Conservation (phyloP, 2,888 invertebrate species). For the Latrodectus elegans region DNA sequence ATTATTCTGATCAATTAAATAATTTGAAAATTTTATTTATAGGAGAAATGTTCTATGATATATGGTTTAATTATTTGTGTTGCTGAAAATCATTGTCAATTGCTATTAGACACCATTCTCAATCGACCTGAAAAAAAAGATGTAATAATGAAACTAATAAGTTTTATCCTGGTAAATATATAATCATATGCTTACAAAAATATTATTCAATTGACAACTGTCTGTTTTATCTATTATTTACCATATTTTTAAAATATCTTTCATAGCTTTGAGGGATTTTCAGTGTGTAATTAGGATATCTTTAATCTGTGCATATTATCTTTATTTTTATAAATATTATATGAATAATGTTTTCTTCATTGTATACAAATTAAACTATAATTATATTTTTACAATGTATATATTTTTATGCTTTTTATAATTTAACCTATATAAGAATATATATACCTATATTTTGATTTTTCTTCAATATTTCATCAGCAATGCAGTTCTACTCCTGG, state of each 20-base stretch:
- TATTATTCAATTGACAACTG: background rate
- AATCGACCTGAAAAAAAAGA: slow-evolving; percentile 78
- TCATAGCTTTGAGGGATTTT: too few species aligned
- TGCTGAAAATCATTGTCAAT: slow-evolving; percentile 82
- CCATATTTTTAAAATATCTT: background rate
- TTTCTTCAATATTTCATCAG: slow-evolving; percentile 71
- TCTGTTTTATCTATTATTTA: background rate
- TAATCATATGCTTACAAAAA: background rate
- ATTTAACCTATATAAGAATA: background rate
- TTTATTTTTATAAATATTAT: background rate
- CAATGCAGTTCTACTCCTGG: slow-evolving; percentile 88
- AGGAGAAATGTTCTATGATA: slow-evolving; percentile 79
- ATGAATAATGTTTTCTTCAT: background rate
- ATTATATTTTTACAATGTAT: background rate
- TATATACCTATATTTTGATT: background rate
- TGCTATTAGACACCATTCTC: slow-evolving; percentile 78
- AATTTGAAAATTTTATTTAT: slow-evolving; percentile 67
- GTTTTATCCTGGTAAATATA: slow-evolving; percentile 80
- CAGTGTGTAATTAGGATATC: too few species aligned
- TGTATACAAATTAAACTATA: background rate
- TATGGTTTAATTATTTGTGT: slow-evolving; percentile 78
- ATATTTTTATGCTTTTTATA: background rate
- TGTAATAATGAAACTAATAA: slow-evolving; percentile 81
- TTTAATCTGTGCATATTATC: too few species aligned
- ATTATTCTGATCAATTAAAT: background rate